Evolutionary conservation across 2,797 vertebrate species (phyloP), one percentile per base, ranked within the genome.

Genomic region (Garrulus glandarius): DNA sequence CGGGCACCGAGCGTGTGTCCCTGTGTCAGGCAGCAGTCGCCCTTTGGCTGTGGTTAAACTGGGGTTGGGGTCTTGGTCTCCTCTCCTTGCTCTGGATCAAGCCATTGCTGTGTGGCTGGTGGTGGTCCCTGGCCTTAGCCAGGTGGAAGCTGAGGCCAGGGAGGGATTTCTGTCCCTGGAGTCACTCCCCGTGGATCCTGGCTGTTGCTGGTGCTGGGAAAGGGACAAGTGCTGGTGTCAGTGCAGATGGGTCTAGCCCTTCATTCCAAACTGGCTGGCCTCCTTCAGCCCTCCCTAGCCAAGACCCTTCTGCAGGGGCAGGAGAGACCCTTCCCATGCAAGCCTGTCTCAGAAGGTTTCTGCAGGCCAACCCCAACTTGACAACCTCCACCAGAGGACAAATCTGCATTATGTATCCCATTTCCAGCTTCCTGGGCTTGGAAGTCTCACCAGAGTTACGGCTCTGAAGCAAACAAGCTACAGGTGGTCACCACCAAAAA

Each of bases 1-100:
- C 0, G 8, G 41, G 63, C 41, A 10, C 16, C 1, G 2, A 27
- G 19, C 0, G 3, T 12, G 3, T 12, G 14, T 39, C 34, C n/a
- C 55, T 10, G 26, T 3, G 46, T 3, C 4, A 0, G 49, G 71
- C n/a, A 26, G 29, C 46, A 17, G 30, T 4, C 11, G 0, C 1
- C 21, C 46, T 24, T 2, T 1, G 10, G 30, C n/a, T 11, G 26
- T 3, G 17, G 17, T 57, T 59, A 50, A 34, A 52, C 0, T 15
- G 30, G 29, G 26, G 4, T 1, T 57, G 29, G 27, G 60, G 24
- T 18, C 60, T 24, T 30, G 49, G 18, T 32, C 19, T 80, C 13
- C 10, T 53, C 43, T 75, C 39, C 65, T 65, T 13, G 37, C 52
- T 37, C 53, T n/a, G 32, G 7, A 53, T 32, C 12, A 27, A 13